phyloP scores from a whole-genome alignment of 2,888 invertebrate genomes.

The Scaptomyza tumidula region DNA sequence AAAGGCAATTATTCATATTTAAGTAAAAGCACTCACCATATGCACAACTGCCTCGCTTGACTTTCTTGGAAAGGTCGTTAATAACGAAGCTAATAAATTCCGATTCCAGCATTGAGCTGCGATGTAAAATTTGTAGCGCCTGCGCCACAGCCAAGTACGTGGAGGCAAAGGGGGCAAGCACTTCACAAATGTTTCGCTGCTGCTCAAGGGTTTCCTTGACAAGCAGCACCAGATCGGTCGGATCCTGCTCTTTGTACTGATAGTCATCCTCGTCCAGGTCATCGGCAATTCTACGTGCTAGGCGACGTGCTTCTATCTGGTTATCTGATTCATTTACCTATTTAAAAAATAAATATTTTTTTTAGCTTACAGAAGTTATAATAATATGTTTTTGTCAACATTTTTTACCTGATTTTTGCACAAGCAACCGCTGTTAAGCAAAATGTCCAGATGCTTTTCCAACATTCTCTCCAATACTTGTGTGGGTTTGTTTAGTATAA shows the following conservation, averaged over 20 bases:
- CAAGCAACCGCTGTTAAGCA: conserved; percentile 86
- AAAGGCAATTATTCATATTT: neutral
- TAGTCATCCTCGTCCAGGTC: conserved; percentile 67
- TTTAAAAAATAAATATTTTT: neutral
- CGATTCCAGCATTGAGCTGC: conserved; percentile 87
- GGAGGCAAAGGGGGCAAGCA: conserved; percentile 90
- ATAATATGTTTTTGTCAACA: neutral
- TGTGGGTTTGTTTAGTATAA: conserved; percentile 94
- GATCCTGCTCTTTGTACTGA: conserved; percentile 55
- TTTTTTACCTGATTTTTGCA: conserved; percentile 81
- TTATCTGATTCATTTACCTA: conserved; percentile 76
- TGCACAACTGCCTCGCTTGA: conserved; percentile 86
- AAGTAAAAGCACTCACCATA: conserved; percentile 86
- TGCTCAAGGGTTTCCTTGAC: conserved; percentile 79
- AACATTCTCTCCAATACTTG: conserved; percentile 87
- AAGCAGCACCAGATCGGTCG: conserved; percentile 58
- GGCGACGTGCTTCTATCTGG: conserved; percentile 69
- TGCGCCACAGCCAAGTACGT: conserved; percentile 89
- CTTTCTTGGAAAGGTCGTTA: conserved; percentile 87
- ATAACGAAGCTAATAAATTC: conserved; percentile 89
- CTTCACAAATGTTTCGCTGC: conserved; percentile 86
- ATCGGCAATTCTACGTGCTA: conserved; percentile 70
- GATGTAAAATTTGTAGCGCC: conserved; percentile 84
- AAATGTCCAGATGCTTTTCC: conserved; percentile 86
- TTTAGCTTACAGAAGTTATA: neutral